Conservation (phyloP, 2,888 invertebrate genomes). For the Protonemura montana region DNA sequence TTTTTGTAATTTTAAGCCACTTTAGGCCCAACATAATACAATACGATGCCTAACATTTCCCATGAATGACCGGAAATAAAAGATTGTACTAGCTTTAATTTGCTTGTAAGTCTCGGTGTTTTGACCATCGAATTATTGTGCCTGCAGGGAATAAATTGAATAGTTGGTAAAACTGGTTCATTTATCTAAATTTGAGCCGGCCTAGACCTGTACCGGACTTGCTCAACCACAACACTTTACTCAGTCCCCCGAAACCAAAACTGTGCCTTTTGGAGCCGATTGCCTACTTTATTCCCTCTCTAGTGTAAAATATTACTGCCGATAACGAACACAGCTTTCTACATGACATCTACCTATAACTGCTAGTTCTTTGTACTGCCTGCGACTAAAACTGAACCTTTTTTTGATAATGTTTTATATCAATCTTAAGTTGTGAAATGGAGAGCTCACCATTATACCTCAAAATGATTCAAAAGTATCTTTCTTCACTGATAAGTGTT, state of each 20-base stretch:
- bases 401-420: too few species aligned
- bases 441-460: too few species aligned
- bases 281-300: background rate
- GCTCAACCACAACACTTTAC: background rate
- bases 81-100: background rate
- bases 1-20: background rate
- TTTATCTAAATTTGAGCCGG: background rate
- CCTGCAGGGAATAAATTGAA: background rate
- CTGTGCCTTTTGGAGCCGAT: background rate
- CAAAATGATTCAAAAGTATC: too few species aligned
- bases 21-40: background rate
- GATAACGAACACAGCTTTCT: too few species aligned
- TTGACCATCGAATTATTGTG: background rate
- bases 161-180: background rate
- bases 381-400: too few species aligned
- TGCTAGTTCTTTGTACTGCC: too few species aligned
- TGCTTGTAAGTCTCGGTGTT: background rate
- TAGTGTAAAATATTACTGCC: too few species aligned
- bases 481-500: too few species aligned
- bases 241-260: background rate
- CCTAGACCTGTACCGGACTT: background rate
- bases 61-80: background rate
- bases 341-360: too few species aligned
- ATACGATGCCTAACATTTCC: background rate
- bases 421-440: too few species aligned